phyloP scores from a whole-genome alignment of 2,888 invertebrate genomes.

The Rhingia rostrata region DNA sequence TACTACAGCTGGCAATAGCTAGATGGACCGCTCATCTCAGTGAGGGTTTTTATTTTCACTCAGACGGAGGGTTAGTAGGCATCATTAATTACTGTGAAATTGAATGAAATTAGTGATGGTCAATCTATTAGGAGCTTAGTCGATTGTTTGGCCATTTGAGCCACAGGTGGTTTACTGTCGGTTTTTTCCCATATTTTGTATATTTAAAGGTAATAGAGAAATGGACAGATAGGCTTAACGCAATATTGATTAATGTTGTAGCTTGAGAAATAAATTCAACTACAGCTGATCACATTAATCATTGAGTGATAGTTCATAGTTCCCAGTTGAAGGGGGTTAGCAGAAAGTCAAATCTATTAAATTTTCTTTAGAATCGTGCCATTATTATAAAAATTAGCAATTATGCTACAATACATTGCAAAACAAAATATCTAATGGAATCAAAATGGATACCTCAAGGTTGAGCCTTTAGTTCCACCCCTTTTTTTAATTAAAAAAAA shows the following conservation, averaged over 20 bases:
- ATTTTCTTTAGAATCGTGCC: neutral
- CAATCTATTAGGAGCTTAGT: conserved; percentile 58
- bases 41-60: conserved; percentile 5
- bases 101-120: conserved; percentile 66
- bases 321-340: conserved; percentile 9
- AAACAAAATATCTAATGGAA: too few species aligned
- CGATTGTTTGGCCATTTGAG: conserved; percentile 45
- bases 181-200: neutral
- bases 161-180: conserved; percentile 60
- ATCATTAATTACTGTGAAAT: conserved; percentile 66
- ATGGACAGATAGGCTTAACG: neutral
- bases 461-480: too few species aligned
- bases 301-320: neutral
- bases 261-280: conserved; percentile 15
- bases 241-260: conserved; percentile 32
- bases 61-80: conserved; percentile 15
- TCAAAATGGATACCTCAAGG: too few species aligned
- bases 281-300: conserved; percentile 18
- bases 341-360: conserved; percentile 29
- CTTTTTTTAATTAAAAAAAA: too few species aligned
- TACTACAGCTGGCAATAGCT: conserved; percentile 35
- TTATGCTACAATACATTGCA: too few species aligned
- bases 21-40: too few species aligned
- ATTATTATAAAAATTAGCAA: neutral
- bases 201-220: conserved; percentile 25